phyloP scores from a whole-genome alignment of 2,113 vertebrate genomes.

The Megaleporinus macrocephalus region DNA sequence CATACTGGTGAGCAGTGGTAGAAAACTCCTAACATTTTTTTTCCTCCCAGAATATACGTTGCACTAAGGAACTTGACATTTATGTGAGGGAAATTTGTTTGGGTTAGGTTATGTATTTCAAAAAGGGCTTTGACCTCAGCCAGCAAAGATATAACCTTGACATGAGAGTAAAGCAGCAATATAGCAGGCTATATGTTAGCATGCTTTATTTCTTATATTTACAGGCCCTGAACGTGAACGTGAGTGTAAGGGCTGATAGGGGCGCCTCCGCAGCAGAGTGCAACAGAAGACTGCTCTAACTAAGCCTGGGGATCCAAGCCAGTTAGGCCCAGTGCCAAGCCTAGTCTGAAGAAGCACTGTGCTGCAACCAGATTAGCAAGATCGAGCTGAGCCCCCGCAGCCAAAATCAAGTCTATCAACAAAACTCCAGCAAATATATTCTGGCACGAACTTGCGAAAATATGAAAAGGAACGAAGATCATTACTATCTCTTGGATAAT shows the following conservation, averaged over 20 bases:
- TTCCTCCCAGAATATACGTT: not conserved
- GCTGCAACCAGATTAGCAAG: constrained; percentile 52
- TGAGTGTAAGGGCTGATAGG: constrained; percentile 19
- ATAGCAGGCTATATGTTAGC: not conserved
- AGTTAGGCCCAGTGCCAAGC: constrained; percentile 39
- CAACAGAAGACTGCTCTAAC: constrained; percentile 37
- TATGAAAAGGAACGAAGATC: constrained; percentile 30
- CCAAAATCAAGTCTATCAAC: constrained; percentile 40
- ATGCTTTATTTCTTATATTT: constrained; percentile 31
- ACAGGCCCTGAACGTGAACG: not conserved
- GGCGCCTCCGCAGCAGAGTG: constrained; percentile 11
- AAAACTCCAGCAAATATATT: constrained; percentile 41
- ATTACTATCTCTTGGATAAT: constrained; percentile 40
- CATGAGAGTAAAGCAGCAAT: not conserved
- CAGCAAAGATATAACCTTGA: not conserved
- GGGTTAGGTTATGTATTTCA: not conserved
- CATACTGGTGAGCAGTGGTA: not conserved
- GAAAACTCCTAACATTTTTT: constrained; percentile 7
- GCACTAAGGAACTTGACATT: constrained; percentile 7
- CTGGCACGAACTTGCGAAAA: constrained; percentile 31
- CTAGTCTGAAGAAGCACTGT: constrained; percentile 34
- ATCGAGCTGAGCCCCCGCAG: constrained; percentile 39
- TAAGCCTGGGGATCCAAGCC: constrained; percentile 36
- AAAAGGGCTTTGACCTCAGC: not conserved
- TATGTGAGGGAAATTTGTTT: not conserved